Conservation (phyloP, 2,113 vertebrate genomes). For the Etheostoma cragini region DNA sequence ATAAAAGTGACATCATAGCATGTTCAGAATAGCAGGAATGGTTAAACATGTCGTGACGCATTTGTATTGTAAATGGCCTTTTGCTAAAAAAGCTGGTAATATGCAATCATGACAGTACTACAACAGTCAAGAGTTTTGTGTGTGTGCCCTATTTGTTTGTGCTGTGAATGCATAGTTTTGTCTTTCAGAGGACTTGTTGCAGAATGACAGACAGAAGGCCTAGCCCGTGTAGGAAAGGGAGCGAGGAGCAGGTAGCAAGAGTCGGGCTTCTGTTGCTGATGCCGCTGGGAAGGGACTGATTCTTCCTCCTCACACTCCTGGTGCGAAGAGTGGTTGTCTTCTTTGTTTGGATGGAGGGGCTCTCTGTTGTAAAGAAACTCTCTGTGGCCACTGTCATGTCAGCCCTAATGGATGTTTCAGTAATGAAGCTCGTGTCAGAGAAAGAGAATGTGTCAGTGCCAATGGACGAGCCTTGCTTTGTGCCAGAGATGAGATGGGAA, state of each 20-base stretch:
- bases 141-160: conserved; percentile 36
- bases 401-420: background rate
- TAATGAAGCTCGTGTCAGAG: conserved; percentile 36
- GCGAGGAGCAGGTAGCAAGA: conserved; percentile 1
- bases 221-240: conserved; percentile 28
- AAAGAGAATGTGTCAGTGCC: conserved; percentile 30
- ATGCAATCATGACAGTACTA: background rate
- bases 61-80: background rate
- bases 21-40: background rate
- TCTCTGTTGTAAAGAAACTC: conserved; percentile 63
- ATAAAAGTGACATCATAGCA: conserved; percentile 25
- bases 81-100: conserved; percentile 6
- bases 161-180: conserved; percentile 21
- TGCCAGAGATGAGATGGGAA: conserved; percentile 24
- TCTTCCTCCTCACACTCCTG: conserved; percentile 80
- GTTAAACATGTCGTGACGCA: background rate
- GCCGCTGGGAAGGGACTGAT: conserved; percentile 52
- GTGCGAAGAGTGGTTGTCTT: conserved; percentile 81
- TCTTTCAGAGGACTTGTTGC: conserved; percentile 50
- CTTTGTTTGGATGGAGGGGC: conserved; percentile 57
- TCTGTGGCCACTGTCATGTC: conserved; percentile 39
- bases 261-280: conserved; percentile 31
- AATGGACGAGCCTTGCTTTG: conserved; percentile 19
- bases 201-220: conserved; percentile 49
- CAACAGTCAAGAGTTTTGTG: background rate